phyloP scores from a whole-genome alignment of 2,797 vertebrate species.

The Trematomus bernacchii region DNA sequence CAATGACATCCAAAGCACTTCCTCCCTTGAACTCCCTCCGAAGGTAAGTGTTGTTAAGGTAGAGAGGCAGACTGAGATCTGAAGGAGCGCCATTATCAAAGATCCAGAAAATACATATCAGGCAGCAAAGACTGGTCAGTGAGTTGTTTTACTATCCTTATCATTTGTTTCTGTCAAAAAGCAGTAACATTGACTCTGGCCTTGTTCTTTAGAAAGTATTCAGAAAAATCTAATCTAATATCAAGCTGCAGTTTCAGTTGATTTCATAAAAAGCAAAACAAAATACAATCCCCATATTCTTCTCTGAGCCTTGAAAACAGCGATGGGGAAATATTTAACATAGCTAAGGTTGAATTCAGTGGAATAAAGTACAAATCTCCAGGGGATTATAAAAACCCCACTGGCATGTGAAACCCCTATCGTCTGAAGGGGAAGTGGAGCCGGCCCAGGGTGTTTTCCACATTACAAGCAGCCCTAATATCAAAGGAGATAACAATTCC shows the following conservation, averaged over 20 bases:
- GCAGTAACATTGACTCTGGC: conserved; percentile 18
- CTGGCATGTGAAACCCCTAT: conserved; percentile 79
- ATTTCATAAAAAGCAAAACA: conserved; percentile 47
- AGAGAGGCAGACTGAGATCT: conserved; percentile 27
- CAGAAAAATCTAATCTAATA: conserved; percentile 1
- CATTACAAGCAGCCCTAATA: conserved; percentile 82
- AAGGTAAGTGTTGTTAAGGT: conserved; percentile 59
- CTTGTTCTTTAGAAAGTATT: conserved; percentile 9
- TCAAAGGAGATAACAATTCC: conserved; percentile 87
- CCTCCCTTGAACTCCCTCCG: conserved; percentile 58
- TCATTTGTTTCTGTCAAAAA: conserved; percentile 30
- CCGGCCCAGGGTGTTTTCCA: conserved; percentile 82
- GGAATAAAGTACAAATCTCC: conserved; percentile 77
- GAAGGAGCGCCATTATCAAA: conserved; percentile 43
- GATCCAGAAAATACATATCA: conserved; percentile 35
- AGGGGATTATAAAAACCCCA: conserved; percentile 79
- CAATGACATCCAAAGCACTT: conserved; percentile 80
- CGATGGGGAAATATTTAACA: conserved; percentile 74
- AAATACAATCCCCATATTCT: conserved; percentile 50
- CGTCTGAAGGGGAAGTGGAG: conserved; percentile 81
- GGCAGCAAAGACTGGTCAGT: conserved; percentile 31
- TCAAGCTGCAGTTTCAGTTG: conserved; percentile 12
- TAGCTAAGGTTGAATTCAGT: conserved; percentile 73
- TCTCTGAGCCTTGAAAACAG: conserved; percentile 30
- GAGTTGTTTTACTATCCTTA: conserved; percentile 31